phyloP scores from a whole-genome alignment of 1,140 invertebrate species.

The Xylocopa sonorina region DNA sequence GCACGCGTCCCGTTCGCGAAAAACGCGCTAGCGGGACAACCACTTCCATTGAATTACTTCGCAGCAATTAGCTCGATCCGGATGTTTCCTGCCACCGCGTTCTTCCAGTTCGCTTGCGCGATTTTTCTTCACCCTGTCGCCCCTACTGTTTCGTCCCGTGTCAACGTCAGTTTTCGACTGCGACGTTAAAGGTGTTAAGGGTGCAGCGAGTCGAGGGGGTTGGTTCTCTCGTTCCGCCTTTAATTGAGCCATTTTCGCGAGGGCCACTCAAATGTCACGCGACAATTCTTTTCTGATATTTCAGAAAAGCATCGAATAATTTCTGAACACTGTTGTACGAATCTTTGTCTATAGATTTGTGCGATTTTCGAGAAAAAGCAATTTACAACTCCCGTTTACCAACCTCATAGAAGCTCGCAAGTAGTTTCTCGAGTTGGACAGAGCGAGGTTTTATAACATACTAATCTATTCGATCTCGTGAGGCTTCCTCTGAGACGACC shows the following conservation, averaged over 20 bases:
- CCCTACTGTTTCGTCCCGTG: neutral
- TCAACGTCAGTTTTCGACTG: no score
- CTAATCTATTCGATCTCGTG: slow-evolving; percentile 4
- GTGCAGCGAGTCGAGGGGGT: neutral
- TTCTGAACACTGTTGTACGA: no score
- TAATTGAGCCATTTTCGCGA: no score
- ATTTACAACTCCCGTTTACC: no score
- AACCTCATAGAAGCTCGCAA: neutral
- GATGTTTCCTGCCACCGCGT: neutral
- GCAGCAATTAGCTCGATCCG: neutral
- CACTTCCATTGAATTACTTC: neutral
- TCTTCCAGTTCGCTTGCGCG: neutral
- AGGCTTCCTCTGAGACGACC: slow-evolving; percentile 6
- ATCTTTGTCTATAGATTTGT: no score
- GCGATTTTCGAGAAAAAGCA: no score
- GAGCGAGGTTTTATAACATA: neutral
- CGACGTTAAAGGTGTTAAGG: neutral
- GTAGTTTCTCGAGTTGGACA: neutral
- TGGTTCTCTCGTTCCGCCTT: neutral
- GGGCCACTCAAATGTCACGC: no score
- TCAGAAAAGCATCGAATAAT: no score
- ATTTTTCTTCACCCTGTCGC: no score
- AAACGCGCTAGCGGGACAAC: neutral
- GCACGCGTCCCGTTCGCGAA: neutral
- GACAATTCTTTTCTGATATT: no score